Evolutionary conservation across 30 jellyfish, hydroid and myxozoan genomes (phyloP), one percentile per base, ranked within the genome.

Genomic region (Nemopilema nomurai): DNA sequence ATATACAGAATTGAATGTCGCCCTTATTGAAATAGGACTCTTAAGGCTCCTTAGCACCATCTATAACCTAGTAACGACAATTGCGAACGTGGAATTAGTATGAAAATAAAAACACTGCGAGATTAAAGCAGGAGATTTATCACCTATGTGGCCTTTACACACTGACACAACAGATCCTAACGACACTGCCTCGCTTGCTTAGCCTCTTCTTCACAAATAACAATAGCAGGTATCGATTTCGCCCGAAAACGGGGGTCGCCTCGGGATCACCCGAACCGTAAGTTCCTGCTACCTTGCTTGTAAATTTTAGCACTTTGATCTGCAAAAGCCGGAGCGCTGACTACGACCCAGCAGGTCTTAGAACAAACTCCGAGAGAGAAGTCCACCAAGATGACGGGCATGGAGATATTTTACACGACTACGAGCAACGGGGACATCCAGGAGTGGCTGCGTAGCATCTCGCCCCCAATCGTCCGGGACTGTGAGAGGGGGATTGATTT

Each of bases 371-470:
- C 7, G 30, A 24, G 30, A 63, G 18, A n/a, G 29, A 63, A 24
- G 18, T 1, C 16, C 20, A 13, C 20, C 20, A 13, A 20, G 67
- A 51, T 13, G 18, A 63, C 7, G 25, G 49, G 28, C 24, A 79
- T 79, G 89, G 89, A 79, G 72, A 79, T 79, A 1, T 79, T 26
- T 65, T 79, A 79, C 81, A 79, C 89, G 57, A 79, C 89, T 19
- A 79, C 89, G 4, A 27, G 89, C 62, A 49, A 67, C 23, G 89
- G 89, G 16, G 73, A 79, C 27, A 49, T 79, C 49, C 41, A 65
- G 19, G 89, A 79, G 25, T 79, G 89, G 89, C 30, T 79, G 17
- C 62, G 76, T 21, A 79, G 81, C 72, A 49, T 79, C 69, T 79
- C 75, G 63, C 89, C 89, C 24, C 89, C 89, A 16, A 63, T 62